A percentile compares a stretch with the other conserved stretches of the same genome.
These are phyloP conservation scores for Ceriagrion tenellum DNA, from an alignment of 2,888 invertebrate genomes.

Conservation along the genomic window DNA sequence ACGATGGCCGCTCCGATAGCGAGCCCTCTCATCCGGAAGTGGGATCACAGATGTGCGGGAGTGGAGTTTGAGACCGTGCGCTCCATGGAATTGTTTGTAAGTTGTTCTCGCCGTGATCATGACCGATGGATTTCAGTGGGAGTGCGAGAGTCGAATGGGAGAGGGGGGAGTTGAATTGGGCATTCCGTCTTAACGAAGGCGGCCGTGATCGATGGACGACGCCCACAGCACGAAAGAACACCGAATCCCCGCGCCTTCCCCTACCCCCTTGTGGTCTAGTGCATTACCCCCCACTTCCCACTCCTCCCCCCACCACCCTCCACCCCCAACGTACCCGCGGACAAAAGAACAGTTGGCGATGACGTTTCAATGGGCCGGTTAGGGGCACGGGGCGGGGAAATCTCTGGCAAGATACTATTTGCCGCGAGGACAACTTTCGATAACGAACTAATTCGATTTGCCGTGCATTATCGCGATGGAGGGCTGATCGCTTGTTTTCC, in stretches of 20 bases:
- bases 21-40: background rate
- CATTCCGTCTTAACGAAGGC: background rate
- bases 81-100: background rate
- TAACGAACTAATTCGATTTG: background rate
- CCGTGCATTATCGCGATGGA: background rate
- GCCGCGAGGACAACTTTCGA: background rate
- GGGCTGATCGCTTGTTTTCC: background rate
- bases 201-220: background rate
- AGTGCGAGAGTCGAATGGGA: background rate
- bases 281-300: background rate
- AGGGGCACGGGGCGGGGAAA: background rate
- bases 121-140: background rate
- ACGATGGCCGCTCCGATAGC: background rate
- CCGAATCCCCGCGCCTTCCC: background rate
- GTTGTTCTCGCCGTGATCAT: background rate
- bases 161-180: background rate
- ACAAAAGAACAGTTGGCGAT: conserved; percentile 19
- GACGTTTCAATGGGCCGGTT: background rate
- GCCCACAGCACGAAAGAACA: background rate
- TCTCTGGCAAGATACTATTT: background rate
- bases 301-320: background rate
- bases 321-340: background rate
- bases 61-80: background rate
- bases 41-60: background rate
- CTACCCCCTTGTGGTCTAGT: background rate